Base-by-base conservation (phyloP, 2,888 invertebrate species). In the Pachycephus smyrnensis region DNA sequence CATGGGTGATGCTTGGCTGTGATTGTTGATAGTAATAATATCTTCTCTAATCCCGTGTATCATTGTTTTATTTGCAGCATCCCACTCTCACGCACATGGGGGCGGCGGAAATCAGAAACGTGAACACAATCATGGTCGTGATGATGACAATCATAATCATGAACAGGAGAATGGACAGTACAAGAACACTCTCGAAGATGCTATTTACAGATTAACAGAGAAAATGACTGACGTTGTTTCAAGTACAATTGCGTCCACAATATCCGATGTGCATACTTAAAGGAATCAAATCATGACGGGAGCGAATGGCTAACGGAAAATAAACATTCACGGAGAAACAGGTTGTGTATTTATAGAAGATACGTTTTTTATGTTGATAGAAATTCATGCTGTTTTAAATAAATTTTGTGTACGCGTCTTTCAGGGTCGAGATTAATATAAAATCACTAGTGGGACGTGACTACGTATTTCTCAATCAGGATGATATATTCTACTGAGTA, bases 201-300 rank as follows among this genome's bases (percentile, higher is more conserved):
- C 85, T 31, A 88, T 89, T 73, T 85, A 84, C 55, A 84, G 80
- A 76, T 83, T 88, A 69, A 86, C 89, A 37, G 84, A 85, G n/a
- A 86, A 80, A 71, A 84, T 89, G 12, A 81, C 84, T 9, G 86
- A 88, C 3, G 86, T 80, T 4, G 81, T 89, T 23, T 83, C 83
- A 37, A 85, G 83, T 31, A 83, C 79, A 0, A 76, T 88, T 11
- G 81, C 84, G 3, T 84, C 89, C 11, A 69, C 85, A 15, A 84
- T 40, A 40, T 40, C 40, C 6, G 40, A 40, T 40, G 40, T 40
- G 40, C 40, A 40, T 40, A 40, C 15, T 40, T 40, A 40, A 40
- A 40, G 6, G 40, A 40, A 40, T 40, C 40, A 40, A 40, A 40
- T 15, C 6, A 15, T 15, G 15, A 40, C 15, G 15, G 40, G 15